Percentiles rank a stretch among this genome's conserved stretches.
Evolutionary conservation across 2,797 vertebrate species (phyloP).

Genomic region (Taenioides sp.): DNA sequence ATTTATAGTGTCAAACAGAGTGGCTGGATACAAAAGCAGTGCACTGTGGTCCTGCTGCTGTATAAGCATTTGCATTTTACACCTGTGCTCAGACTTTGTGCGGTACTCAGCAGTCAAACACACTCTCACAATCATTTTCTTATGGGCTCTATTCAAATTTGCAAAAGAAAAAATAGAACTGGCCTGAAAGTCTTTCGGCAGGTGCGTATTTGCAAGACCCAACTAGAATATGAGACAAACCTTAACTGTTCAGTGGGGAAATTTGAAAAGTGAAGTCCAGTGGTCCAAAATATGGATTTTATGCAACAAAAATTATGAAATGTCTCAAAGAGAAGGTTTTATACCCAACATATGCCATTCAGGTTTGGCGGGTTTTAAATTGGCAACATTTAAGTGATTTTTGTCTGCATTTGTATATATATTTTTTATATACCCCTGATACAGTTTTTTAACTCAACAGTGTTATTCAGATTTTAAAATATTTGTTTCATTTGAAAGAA

Average conservation of each 20-base stretch:
- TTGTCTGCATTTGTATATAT: too few relatives aligned
- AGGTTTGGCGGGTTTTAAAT: background rate
- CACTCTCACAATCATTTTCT: background rate
- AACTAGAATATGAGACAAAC: background rate
- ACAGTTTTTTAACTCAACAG: too few relatives aligned
- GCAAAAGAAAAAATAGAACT: background rate
- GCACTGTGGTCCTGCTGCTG: background rate
- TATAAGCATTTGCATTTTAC: conserved; percentile 10
- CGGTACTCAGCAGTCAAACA: background rate
- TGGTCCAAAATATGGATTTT: background rate
- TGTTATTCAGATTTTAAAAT: too few relatives aligned
- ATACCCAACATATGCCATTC: too few relatives aligned
- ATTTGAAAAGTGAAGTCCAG: background rate
- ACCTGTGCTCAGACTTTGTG: background rate
- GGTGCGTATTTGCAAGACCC: background rate
- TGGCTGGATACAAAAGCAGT: background rate
- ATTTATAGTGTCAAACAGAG: conserved; percentile 24
- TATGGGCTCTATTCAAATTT: background rate
- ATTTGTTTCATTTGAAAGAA: too few relatives aligned
- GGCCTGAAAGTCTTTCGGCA: background rate
- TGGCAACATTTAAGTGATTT: background rate
- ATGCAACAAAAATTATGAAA: background rate
- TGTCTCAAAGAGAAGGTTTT: too few relatives aligned
- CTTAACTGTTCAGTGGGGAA: background rate
- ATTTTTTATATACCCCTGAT: too few relatives aligned